These are phyloP conservation scores for Cylloceria caligata DNA, from an alignment of 2,888 invertebrate genomes.

Conservation along the genomic window DNA sequence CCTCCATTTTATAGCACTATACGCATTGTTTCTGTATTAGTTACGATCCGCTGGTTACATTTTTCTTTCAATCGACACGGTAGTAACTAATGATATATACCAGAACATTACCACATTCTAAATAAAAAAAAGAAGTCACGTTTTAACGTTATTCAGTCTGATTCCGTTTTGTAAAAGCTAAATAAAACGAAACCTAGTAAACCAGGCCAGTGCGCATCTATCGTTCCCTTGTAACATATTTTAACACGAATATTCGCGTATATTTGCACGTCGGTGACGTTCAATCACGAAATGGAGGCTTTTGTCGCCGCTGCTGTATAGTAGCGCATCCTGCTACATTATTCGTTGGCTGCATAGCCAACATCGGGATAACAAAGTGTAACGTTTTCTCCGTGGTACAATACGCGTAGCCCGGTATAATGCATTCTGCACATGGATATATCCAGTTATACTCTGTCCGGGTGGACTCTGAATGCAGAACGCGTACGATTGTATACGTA, in stretches of 20 bases:
- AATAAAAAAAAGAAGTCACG: not conserved
- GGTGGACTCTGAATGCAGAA: constrained; percentile 9
- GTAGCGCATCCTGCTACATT: constrained; percentile 8
- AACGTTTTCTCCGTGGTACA: not conserved
- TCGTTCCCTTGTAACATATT: not conserved
- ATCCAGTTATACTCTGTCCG: constrained; percentile 38
- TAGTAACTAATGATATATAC: not conserved
- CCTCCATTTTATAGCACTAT: not conserved
- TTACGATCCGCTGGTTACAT: not conserved
- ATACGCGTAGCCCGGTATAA: not conserved
- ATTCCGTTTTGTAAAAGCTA: no score
- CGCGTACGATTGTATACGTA: constrained; percentile 15
- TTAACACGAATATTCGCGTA: not conserved
- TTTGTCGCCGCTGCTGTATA: constrained; percentile 19
- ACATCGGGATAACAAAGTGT: constrained; percentile 38
- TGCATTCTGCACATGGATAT: constrained; percentile 33
- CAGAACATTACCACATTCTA: not conserved
- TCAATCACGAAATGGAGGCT: constrained; percentile 8
- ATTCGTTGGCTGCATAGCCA: constrained; percentile 30
- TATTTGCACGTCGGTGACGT: not conserved
- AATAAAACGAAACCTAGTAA: no score
- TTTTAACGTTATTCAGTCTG: no score
- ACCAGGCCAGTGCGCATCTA: no score
- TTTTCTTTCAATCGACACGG: constrained; percentile 2
- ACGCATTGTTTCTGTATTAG: not conserved